phyloP scores from a whole-genome alignment of 2,113 vertebrate genomes.

The Vidua macroura region DNA sequence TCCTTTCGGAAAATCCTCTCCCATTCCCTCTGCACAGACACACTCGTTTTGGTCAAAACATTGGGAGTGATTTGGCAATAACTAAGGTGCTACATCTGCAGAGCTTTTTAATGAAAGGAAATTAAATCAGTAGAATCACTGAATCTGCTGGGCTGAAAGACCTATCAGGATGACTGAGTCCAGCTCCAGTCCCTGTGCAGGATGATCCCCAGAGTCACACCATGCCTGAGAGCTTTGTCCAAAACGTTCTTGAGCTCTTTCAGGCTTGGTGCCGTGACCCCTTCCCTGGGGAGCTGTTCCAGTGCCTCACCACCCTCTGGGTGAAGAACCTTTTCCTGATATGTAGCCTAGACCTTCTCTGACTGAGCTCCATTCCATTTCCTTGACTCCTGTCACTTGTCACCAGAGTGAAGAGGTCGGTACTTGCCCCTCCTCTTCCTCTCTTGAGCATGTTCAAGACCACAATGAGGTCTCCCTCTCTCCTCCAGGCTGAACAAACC shows the following conservation, averaged over 20 bases:
- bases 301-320: accelerated
- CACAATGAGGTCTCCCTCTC: not conserved
- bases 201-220: not conserved
- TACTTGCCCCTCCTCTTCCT: not conserved
- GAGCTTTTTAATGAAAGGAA: not conserved
- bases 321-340: not conserved
- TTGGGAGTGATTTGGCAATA: no score
- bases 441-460: not conserved
- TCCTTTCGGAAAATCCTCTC: accelerated
- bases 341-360: not conserved
- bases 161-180: not conserved
- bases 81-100: not conserved
- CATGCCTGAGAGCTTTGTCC: not conserved
- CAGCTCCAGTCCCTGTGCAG: not conserved
- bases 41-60: not conserved
- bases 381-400: not conserved
- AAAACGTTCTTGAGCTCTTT: not conserved
- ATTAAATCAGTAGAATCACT: not conserved
- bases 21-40: accelerated
- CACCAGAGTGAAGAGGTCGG: not conserved
- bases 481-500: not conserved
- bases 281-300: not conserved
- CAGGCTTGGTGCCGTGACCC: not conserved
- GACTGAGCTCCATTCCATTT: accelerated
- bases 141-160: not conserved